Evolutionary conservation across 2,113 vertebrate species (phyloP), one percentile per base, ranked within the genome.

Genomic region (Nicator chloris): DNA sequence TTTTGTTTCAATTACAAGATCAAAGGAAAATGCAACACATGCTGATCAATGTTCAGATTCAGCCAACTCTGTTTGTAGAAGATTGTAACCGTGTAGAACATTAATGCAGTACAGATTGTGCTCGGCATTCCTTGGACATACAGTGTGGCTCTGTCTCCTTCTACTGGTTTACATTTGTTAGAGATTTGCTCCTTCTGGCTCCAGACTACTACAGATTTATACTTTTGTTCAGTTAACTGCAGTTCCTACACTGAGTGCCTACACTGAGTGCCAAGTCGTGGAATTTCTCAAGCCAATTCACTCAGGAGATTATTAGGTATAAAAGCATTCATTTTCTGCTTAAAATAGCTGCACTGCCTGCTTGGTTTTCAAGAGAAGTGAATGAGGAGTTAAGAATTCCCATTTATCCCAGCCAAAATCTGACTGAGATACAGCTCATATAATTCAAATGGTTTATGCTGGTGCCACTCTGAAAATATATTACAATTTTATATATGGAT

Each of bases 1-100:
- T 82, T 96, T 93, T 83, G 63, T 82, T 96, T 86, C 79, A 82
- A 33, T 93, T 76, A 68, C n/a, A 51, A 66, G 91, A 93, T 91
- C 42, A 95, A 95, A 89, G 86, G 69, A 31, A 49, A 88, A 75
- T 26, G 33, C 73, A 83, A 37, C 69, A 51, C 27, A 2, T 31
- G 76, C 47, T 78, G 88, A 89, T 87, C 72, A 37, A 19, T n/a
- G 56, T 33, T 78, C 19, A 60, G 86, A 86, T 88, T 66, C 35
- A 75, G 28, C 64, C 65, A 66, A 1, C 35, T 64, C 47, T 83
- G 40, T 88, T 42, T 76, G 68, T 11, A 50, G 78, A 54, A 82
- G 82, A 51, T 8, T 78, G 57, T 64, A 64, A 64, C 47, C 60
- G 19, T 3, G 3, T 24, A 47, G 4, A 68, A 40, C 37, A 50